Base-by-base conservation (phyloP, 2,797 vertebrate species). In the Crax fasciolata region DNA sequence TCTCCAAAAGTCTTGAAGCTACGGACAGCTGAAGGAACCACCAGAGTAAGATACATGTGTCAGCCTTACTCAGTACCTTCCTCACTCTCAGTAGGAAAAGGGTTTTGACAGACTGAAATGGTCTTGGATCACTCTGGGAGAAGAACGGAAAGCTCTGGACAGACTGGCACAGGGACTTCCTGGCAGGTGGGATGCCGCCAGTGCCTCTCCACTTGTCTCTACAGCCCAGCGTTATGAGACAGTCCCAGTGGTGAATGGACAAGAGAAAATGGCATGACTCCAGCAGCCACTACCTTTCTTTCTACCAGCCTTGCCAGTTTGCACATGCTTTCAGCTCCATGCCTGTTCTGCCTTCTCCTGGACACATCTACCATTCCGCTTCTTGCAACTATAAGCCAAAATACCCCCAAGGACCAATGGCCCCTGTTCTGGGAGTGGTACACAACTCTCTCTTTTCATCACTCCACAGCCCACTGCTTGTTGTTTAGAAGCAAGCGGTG, bases 351-450 rank as follows among this genome's bases (percentile, higher is more conserved):
- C 6, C 23, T 79, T 79, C 65, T 81, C 16, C 77, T 28, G 55
- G 65, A 49, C 11, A 32, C 0, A 0, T 4, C 23, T 21, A 20
- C 39, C 12, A 38, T 57, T 35, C 43, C 27, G 13, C 38, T 75
- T 35, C 27, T 55, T n/a, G 43, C 8, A 82, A 20, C 21, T 32
- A 16, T 41, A 12, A 32, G 54, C 24, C 73, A 74, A 46, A 39
- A 52, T 7, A 6, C 6, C 71, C 24, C 35, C 43, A 5, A 67
- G n/a, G 62, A 74, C 39, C 30, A 17, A 59, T 55, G 0, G 2
- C 1, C 7, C 7, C 10, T 65, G 5, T 35, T 52, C 63, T 3
- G 2, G 4, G 4, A 71, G 30, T 38, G 48, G 59, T 52, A 38
- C 25, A 32, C 0, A 66, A 51, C 38, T 9, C 32, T 10, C 30